Conservation (phyloP, 2,888 invertebrate genomes). For the Pachydiplax longipennis region DNA sequence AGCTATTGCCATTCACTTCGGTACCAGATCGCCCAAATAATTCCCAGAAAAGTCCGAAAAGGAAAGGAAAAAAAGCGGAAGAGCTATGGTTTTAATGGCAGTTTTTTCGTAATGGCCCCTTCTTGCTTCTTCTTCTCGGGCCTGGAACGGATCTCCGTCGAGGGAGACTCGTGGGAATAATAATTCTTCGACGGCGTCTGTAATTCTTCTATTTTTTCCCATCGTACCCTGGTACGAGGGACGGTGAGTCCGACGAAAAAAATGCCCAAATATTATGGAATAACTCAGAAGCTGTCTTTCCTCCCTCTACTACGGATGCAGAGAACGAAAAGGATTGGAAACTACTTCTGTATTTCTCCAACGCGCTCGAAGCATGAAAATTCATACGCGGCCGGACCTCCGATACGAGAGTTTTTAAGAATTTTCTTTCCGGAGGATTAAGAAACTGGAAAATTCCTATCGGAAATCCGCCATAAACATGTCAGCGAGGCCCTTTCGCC, state of each 20-base stretch:
- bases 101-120: slow-evolving; percentile 35
- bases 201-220: slow-evolving; percentile 43
- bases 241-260: slow-evolving; percentile 35
- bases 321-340: background rate
- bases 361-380: background rate
- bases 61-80: background rate
- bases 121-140: slow-evolving; percentile 1
- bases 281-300: slow-evolving; percentile 30
- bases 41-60: background rate
- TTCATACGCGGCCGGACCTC: background rate
- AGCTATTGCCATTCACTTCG: background rate
- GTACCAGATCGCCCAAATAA: background rate
- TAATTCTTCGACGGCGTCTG: slow-evolving; percentile 40
- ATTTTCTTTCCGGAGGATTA: background rate
- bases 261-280: slow-evolving; percentile 41
- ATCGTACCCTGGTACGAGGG: slow-evolving; percentile 41
- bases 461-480: background rate
- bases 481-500: background rate
- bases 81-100: slow-evolving; percentile 23
- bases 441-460: background rate
- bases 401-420: background rate
- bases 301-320: too few relatives aligned
- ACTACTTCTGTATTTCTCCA: background rate
- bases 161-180: slow-evolving; percentile 32
- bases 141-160: slow-evolving; percentile 36